A percentile compares a stretch with the other conserved stretches of the same genome.
Conservation (phyloP, 2,888 invertebrate species). For the Keiferia lycopersicella region DNA sequence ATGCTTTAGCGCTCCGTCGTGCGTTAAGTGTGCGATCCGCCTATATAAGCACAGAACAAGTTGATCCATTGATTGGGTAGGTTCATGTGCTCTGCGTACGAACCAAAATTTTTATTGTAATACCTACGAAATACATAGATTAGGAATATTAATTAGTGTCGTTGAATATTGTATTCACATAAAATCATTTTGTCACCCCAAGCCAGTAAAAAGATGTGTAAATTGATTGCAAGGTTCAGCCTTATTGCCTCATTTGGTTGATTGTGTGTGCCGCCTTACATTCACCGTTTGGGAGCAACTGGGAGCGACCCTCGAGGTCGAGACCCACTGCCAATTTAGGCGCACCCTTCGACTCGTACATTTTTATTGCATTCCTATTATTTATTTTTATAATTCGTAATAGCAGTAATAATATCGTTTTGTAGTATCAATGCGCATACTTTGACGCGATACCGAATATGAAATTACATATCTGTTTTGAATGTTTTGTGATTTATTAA, state of each 20-base stretch:
- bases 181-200: conserved; percentile 44
- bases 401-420: conserved; percentile 37
- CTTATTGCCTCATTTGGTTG: conserved; percentile 78
- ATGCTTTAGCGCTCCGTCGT: too few species aligned
- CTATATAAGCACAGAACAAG: too few species aligned
- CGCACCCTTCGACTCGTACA: conserved; percentile 53
- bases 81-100: too few species aligned
- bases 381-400: conserved; percentile 48
- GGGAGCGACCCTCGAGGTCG: conserved; percentile 63
- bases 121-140: too few species aligned
- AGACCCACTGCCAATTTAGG: conserved; percentile 74
- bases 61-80: too few species aligned
- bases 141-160: neutral
- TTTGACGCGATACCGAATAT: neutral
- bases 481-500: neutral
- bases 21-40: too few species aligned
- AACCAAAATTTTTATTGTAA: too few species aligned
- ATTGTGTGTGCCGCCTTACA: conserved; percentile 77
- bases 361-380: conserved; percentile 68
- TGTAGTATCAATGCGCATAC: neutral
- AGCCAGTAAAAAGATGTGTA: conserved; percentile 65
- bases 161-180: neutral
- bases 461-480: neutral
- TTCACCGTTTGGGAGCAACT: conserved; percentile 61
- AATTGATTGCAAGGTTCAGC: conserved; percentile 75